phyloP scores from a whole-genome alignment of 2,797 vertebrate species.

The Propithecus deckenii region DNA sequence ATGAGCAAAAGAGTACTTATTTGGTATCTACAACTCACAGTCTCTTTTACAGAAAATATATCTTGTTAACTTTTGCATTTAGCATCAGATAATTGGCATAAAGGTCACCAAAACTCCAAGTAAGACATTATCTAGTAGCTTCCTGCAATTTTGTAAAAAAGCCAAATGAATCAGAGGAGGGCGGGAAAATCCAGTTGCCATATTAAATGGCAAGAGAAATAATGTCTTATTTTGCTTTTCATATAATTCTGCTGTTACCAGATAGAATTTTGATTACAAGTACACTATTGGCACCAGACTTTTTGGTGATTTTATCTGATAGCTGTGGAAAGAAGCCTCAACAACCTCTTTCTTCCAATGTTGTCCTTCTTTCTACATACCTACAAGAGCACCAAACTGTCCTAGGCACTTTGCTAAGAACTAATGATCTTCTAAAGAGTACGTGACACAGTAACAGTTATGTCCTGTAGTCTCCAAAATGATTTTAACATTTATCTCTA shows the following conservation, averaged over 20 bases:
- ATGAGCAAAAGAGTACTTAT: conserved; percentile 54
- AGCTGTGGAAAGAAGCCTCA: neutral
- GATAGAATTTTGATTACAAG: neutral
- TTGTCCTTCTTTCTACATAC: neutral
- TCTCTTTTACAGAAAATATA: conserved; percentile 23
- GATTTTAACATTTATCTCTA: neutral
- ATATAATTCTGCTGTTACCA: neutral
- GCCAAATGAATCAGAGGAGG: neutral
- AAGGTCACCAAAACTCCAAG: conserved; percentile 63
- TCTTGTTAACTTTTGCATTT: conserved; percentile 73
- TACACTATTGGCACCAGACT: neutral
- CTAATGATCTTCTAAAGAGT: neutral
- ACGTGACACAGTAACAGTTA: neutral
- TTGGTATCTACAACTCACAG: conserved; percentile 54
- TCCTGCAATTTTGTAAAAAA: conserved; percentile 2
- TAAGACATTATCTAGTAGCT: neutral
- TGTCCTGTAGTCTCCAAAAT: neutral
- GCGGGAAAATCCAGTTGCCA: neutral
- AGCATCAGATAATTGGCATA: conserved; percentile 50
- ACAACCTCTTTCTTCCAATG: neutral
- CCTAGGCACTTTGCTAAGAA: neutral
- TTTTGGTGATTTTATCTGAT: neutral
- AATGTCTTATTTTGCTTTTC: neutral
- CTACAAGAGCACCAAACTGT: neutral
- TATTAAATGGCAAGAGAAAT: neutral